These are phyloP conservation scores for Zalophus californianus DNA, from an alignment of 2,797 vertebrate species.

Conservation along the genomic window DNA sequence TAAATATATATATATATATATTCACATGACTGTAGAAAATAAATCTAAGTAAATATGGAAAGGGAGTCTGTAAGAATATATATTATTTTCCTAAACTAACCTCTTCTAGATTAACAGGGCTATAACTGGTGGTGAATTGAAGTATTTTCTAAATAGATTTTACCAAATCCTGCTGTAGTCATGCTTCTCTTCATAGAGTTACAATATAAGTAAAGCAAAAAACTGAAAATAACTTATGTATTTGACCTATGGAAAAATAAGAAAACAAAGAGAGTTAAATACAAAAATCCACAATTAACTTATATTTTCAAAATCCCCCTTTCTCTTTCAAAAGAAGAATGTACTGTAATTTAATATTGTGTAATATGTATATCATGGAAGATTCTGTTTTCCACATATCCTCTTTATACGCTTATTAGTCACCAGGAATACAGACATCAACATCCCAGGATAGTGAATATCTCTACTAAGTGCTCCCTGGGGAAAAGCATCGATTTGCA, in stretches of 20 bases:
- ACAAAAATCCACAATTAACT: not conserved
- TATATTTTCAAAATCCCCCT: not conserved
- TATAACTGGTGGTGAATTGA: not conserved
- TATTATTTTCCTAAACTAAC: not conserved
- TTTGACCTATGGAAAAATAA: not conserved
- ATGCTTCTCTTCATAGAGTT: not conserved
- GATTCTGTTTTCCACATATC: not conserved
- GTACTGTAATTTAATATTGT: not conserved
- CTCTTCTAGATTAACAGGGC: not conserved
- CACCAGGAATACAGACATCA: not conserved
- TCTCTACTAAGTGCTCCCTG: not conserved
- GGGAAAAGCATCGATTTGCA: not conserved
- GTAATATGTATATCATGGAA: not conserved
- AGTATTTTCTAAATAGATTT: not conserved
- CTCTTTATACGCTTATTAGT: not conserved
- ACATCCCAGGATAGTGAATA: not conserved
- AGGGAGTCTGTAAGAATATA: not conserved
- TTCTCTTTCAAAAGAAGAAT: slow-evolving; percentile 24
- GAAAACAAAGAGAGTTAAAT: not conserved
- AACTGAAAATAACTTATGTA: not conserved
- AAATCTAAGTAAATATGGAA: not conserved
- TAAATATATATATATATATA: not conserved
- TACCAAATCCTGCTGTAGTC: not conserved
- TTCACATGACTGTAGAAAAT: not conserved
- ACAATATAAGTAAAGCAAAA: not conserved